These are phyloP conservation scores for Aldabrachelys gigantea DNA, from an alignment of 2,113 vertebrate genomes.

Conservation along the genomic window DNA sequence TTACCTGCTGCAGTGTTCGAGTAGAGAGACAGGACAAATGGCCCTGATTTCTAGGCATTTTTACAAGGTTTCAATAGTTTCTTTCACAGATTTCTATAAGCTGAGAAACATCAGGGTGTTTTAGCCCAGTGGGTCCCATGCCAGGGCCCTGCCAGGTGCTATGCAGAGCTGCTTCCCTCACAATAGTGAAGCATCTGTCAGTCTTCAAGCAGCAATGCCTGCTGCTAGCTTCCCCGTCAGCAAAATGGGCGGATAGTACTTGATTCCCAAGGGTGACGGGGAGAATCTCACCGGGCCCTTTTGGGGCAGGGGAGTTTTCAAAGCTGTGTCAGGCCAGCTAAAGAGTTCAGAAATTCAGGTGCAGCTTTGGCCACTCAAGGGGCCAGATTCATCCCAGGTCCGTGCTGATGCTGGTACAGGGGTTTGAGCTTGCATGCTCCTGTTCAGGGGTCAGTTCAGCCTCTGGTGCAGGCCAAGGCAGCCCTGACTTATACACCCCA, in stretches of 20 bases:
- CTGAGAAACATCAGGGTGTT: background rate
- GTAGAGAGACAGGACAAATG: background rate
- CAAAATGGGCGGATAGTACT: background rate
- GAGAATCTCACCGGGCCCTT: background rate
- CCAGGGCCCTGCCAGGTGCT: background rate
- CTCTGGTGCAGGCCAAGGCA: background rate
- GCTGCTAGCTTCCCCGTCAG: background rate
- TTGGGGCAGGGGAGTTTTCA: background rate
- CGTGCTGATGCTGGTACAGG: background rate
- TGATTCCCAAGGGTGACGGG: background rate
- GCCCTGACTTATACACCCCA: background rate
- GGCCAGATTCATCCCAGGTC: background rate
- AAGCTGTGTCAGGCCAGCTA: background rate
- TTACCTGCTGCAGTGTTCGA: background rate
- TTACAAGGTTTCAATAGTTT: background rate
- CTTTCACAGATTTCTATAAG: background rate
- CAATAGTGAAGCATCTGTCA: background rate
- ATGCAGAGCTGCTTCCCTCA: background rate
- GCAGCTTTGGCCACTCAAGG: background rate
- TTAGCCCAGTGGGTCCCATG: background rate
- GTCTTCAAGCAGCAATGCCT: background rate
- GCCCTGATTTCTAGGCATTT: background rate
- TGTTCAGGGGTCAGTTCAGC: background rate
- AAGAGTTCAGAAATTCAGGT: background rate
- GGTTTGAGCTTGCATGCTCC: background rate